Percentiles rank a stretch among this genome's conserved stretches.
Conservation (phyloP, 2,113 vertebrate species). For the Trogon melanurus region DNA sequence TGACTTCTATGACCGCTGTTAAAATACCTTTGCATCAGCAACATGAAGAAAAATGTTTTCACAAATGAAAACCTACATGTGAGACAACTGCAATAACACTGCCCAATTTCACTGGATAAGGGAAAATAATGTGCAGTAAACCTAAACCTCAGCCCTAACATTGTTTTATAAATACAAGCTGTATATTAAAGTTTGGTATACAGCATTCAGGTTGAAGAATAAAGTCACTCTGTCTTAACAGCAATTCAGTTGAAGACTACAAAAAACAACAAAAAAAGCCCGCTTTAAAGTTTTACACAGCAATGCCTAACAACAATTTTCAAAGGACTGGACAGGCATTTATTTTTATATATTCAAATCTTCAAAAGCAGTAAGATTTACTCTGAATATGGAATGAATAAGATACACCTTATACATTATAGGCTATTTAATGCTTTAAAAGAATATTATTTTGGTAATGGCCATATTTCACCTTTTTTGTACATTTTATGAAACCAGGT, state of each 20-base stretch:
- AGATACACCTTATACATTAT: not conserved
- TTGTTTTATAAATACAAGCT: not conserved
- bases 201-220: not conserved
- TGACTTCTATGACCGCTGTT: not conserved
- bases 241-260: not conserved
- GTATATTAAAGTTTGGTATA: not conserved
- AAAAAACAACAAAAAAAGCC: not conserved
- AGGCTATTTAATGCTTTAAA: not conserved
- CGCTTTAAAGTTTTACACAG: not conserved
- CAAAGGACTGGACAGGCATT: not conserved
- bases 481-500: not conserved
- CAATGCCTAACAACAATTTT: not conserved
- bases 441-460: not conserved
- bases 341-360: not conserved
- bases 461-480: not conserved
- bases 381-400: not conserved
- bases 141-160: not conserved
- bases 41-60: not conserved
- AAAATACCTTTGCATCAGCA: not conserved
- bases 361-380: not conserved
- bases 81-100: not conserved
- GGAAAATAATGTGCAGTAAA: not conserved
- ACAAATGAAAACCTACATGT: not conserved
- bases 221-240: not conserved
- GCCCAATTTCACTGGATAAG: not conserved